phyloP scores from a whole-genome alignment of 1,140 invertebrate genomes.

The Micrasema longulum region DNA sequence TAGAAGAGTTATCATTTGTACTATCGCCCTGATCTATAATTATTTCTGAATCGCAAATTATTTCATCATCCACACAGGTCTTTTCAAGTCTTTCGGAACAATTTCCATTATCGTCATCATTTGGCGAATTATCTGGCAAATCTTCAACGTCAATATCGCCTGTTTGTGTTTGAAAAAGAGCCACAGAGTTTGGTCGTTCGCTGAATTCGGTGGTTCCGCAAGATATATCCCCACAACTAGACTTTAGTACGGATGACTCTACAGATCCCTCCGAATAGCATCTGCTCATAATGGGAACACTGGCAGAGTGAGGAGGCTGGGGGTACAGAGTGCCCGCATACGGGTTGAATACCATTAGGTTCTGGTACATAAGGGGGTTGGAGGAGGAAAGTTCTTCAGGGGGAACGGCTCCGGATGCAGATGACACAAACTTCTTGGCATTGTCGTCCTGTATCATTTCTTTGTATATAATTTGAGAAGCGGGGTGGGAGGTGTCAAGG shows the following conservation, averaged over 20 bases:
- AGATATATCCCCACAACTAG: background rate
- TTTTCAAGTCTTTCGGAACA: constrained; percentile 5
- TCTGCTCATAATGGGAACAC: background rate
- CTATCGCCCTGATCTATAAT: constrained; percentile 31
- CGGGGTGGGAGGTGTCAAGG: constrained; percentile 59
- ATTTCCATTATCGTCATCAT: background rate
- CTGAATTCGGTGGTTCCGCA: constrained; percentile 2
- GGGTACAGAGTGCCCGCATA: constrained; percentile 62
- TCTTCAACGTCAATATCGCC: background rate
- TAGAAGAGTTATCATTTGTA: constrained; percentile 25
- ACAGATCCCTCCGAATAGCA: constrained; percentile 1
- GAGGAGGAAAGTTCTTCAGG: constrained; percentile 49
- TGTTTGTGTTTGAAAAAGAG: constrained; percentile 3
- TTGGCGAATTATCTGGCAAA: background rate
- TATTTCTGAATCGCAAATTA: constrained; percentile 18
- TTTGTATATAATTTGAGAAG: no score
- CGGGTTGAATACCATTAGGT: constrained; percentile 65
- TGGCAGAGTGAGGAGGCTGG: constrained; percentile 51
- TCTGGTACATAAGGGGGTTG: constrained; percentile 62
- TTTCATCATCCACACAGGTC: constrained; percentile 8
- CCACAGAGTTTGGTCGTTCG: background rate
- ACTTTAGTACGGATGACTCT: constrained; percentile 17
- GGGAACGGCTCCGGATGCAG: no score
- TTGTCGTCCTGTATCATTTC: constrained; percentile 44
- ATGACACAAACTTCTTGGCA: no score